Conservation (phyloP, 2,888 invertebrate genomes). For the Diarsia brunnea region DNA sequence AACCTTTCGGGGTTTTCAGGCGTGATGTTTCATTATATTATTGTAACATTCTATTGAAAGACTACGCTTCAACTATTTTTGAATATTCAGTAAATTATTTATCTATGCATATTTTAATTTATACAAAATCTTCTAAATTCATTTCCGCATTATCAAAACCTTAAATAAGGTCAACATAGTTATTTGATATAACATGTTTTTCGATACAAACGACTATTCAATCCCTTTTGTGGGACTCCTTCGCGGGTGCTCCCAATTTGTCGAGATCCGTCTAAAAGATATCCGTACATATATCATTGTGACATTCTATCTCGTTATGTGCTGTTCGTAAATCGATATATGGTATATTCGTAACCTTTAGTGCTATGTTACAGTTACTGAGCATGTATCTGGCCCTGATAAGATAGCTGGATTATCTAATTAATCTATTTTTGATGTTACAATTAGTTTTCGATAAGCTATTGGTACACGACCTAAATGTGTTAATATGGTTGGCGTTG, state of each 20-base stretch:
- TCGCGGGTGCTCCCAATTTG: slow-evolving; percentile 42
- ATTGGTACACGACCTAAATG: slow-evolving; percentile 31
- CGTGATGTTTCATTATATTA: neutral
- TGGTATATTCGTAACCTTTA: slow-evolving; percentile 50
- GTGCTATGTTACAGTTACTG: slow-evolving; percentile 30
- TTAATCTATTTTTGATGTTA: slow-evolving; percentile 60
- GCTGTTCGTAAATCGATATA: slow-evolving; percentile 52
- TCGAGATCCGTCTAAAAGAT: slow-evolving; percentile 36
- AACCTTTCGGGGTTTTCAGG: no score
- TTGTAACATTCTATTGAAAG: neutral
- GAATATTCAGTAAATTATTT: neutral
- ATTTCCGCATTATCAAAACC: neutral
- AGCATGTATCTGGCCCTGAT: slow-evolving; percentile 47
- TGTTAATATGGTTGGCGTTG: slow-evolving; percentile 21
- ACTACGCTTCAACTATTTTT: neutral
- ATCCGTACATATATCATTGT: slow-evolving; percentile 56
- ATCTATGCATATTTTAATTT: neutral
- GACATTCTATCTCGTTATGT: slow-evolving; percentile 51
- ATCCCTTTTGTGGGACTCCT: neutral
- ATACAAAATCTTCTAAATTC: neutral
- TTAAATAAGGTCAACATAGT: slow-evolving; percentile 14
- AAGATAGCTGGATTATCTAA: slow-evolving; percentile 57
- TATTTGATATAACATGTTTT: slow-evolving; percentile 22
- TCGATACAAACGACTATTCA: slow-evolving; percentile 21
- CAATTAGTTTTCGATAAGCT: slow-evolving; percentile 50